These are phyloP conservation scores for Achatina immaculata DNA, from an alignment of 1,140 invertebrate genomes.

Conservation along the genomic window DNA sequence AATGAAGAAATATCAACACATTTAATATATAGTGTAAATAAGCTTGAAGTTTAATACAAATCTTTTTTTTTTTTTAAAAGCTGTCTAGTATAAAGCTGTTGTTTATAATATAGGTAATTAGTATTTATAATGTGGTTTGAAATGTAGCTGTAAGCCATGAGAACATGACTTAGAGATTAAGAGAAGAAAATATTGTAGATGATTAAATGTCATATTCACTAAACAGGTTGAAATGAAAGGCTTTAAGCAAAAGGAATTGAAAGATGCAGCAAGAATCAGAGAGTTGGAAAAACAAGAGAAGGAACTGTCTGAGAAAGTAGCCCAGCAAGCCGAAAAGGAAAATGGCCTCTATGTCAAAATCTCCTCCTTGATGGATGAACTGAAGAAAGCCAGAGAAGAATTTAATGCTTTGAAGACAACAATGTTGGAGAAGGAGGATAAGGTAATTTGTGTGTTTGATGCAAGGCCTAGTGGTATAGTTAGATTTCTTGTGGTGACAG, in stretches of 20 bases:
- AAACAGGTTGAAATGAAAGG: conserved; percentile 44
- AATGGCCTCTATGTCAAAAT: conserved; percentile 43
- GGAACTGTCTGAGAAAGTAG: conserved; percentile 46
- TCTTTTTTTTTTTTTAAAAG: no score
- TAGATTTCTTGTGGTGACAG: not conserved
- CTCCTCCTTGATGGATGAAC: conserved; percentile 43
- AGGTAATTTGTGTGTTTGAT: not conserved
- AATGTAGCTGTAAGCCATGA: no score
- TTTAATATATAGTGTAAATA: no score
- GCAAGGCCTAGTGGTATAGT: no score
- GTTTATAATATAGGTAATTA: no score
- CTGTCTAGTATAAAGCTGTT: no score
- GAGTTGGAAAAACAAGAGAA: conserved; percentile 55
- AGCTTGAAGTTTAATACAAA: no score
- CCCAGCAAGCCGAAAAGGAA: conserved; percentile 44
- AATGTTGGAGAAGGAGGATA: conserved; percentile 43
- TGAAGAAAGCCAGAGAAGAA: conserved; percentile 37
- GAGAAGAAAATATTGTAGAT: no score
- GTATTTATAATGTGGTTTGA: no score
- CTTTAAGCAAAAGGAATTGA: conserved; percentile 43
- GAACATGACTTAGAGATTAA: no score
- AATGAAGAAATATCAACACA: no score
- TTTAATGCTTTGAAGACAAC: conserved; percentile 29
- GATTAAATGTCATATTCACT: not conserved
- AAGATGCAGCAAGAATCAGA: conserved; percentile 44